phyloP scores from a whole-genome alignment of 2,797 vertebrate genomes.

The Rhyacichthys aspro region DNA sequence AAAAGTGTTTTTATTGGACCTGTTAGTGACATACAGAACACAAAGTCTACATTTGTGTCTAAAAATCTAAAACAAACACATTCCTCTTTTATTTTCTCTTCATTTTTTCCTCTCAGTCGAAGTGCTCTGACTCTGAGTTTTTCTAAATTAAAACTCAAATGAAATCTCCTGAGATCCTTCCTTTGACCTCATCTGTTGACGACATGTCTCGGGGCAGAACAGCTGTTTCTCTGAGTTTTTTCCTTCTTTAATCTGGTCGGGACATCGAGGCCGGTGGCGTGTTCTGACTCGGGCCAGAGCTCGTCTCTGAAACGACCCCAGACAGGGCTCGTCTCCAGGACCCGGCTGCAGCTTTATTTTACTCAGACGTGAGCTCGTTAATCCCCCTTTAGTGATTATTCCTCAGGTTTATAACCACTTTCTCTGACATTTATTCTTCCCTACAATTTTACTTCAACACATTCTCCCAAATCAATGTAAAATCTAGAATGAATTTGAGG shows the following conservation, averaged over 20 bases:
- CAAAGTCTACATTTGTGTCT: too few relatives aligned
- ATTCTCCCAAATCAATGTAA: too few relatives aligned
- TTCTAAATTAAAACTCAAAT: slow-evolving; percentile 58
- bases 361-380: slow-evolving; percentile 37
- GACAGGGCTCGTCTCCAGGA: slow-evolving; percentile 43
- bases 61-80: too few relatives aligned
- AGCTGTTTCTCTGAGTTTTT: slow-evolving; percentile 66
- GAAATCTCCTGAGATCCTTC: slow-evolving; percentile 55
- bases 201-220: slow-evolving; percentile 64
- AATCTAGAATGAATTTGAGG: too few relatives aligned
- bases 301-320: slow-evolving; percentile 53
- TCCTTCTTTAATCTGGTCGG: slow-evolving; percentile 62
- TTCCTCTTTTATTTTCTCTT: too few relatives aligned
- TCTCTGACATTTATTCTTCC: neutral
- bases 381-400: slow-evolving; percentile 22
- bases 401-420: slow-evolving; percentile 16
- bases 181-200: slow-evolving; percentile 61
- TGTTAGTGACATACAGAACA: too few relatives aligned
- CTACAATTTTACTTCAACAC: too few relatives aligned
- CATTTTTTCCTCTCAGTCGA: too few relatives aligned
- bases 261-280: slow-evolving; percentile 51
- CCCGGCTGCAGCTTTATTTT: slow-evolving; percentile 36
- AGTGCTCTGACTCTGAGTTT: neutral
- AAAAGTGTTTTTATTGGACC: too few relatives aligned
- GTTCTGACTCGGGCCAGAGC: slow-evolving; percentile 40